Percentiles rank a stretch among this genome's conserved stretches.
Conservation (phyloP, 2,888 invertebrate species). For the Lagria hirta region DNA sequence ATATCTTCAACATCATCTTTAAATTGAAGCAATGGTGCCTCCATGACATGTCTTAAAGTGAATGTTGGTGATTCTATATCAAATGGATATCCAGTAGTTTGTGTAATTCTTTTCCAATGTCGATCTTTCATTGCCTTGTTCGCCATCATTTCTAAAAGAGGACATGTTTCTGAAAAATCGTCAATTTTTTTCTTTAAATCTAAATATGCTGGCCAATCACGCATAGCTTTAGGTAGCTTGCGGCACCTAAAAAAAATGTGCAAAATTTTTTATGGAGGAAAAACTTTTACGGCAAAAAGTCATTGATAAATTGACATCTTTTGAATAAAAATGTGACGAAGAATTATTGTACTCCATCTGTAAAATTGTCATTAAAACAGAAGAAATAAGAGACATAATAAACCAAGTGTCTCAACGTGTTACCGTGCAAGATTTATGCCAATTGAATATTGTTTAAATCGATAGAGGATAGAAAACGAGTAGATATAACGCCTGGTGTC, state of each 20-base stretch:
- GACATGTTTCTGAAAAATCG: constrained; percentile 87
- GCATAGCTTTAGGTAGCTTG: constrained; percentile 80
- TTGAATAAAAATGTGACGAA: no score
- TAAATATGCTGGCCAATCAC: constrained; percentile 84
- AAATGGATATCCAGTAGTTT: constrained; percentile 65
- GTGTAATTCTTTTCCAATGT: constrained; percentile 59
- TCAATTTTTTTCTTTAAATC: constrained; percentile 87
- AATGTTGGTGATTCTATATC: constrained; percentile 80
- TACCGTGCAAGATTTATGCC: no score
- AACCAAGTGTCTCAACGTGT: no score
- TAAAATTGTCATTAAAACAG: no score
- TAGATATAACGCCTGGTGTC: no score
- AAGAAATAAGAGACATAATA: no score
- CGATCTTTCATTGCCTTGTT: constrained; percentile 70
- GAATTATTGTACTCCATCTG: no score
- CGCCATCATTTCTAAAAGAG: constrained; percentile 83
- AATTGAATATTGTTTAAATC: no score
- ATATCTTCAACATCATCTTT: constrained; percentile 92
- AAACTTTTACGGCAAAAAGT: no score
- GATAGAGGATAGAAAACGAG: no score
- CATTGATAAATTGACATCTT: no score
- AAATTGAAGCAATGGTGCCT: constrained; percentile 76
- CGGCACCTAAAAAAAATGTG: constrained; percentile 64
- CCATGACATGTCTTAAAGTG: constrained; percentile 77
- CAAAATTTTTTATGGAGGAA: constrained; percentile 5